Evolutionary conservation across 2,113 vertebrate species (phyloP).

Genomic region (Alethe diademata): DNA sequence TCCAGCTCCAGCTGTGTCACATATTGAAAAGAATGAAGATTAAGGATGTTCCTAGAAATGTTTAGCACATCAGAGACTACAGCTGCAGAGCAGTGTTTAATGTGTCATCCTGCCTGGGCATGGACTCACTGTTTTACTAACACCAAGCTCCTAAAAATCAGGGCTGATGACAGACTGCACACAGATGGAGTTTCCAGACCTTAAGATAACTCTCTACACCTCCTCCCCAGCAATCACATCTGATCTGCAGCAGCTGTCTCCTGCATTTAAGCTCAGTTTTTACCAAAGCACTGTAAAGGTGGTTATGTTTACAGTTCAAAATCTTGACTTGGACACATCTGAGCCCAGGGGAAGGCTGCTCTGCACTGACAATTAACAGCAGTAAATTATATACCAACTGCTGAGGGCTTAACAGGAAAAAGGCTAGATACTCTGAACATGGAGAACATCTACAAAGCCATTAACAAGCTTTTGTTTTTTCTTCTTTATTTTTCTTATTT

Average conservation of each 20-base stretch:
- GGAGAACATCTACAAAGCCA: not conserved
- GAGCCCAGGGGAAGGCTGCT: not conserved
- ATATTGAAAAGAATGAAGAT: not conserved
- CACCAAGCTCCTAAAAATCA: not conserved
- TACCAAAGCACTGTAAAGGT: not conserved
- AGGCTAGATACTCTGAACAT: not conserved
- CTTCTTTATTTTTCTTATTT: not conserved
- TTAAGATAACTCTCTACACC: not conserved
- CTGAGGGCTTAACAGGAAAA: not conserved
- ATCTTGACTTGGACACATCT: not conserved
- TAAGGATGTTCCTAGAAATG: not conserved
- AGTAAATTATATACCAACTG: not conserved
- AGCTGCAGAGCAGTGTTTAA: not conserved
- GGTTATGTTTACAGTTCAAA: not conserved
- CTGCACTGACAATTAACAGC: not conserved
- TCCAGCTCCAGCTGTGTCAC: not conserved
- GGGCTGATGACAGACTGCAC: not conserved
- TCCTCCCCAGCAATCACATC: not conserved
- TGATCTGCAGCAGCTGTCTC: conserved; percentile 6
- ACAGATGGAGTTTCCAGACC: not conserved
- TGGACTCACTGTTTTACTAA: not conserved
- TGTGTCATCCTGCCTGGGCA: not conserved
- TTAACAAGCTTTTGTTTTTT: not conserved
- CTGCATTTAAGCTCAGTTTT: not conserved
- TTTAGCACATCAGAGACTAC: not conserved